Evolutionary conservation across 2,888 invertebrate genomes (phyloP), one percentile per base, ranked within the genome.

Genomic region (Eupithecia centaureata): DNA sequence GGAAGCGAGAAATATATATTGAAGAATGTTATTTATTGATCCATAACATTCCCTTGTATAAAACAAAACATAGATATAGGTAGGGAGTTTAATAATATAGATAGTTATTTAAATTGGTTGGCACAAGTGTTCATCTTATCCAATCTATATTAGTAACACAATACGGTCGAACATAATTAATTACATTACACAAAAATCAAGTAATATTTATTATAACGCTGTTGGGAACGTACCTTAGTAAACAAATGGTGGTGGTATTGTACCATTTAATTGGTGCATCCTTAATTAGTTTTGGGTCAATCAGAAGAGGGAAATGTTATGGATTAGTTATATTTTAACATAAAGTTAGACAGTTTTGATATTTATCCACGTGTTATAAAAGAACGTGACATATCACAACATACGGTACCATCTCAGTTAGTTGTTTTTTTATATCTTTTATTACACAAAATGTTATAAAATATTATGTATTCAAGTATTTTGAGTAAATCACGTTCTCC

Each of bases 301-400:
- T 87, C 88, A 88, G 88, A 91, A 90, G 90, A 90, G 90, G 92
- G 93, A 93, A 93, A 93, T 92, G 92, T 93, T 92, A 93, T 93
- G 93, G 91, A 93, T 93, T 93, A 93, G 93, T 93, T 88, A 90
- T 87, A 90, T 86, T 86, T 86, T 82, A 81, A 86, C 85, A 89
- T 82, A 85, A 81, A 86, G 82, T 76, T 76, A 76, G 73, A 76
- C 78, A 76, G 73, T 56, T 35, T 84, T 79, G 83, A 80, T 75
- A 81, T 81, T 72, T 76, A 82, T 72, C 67, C 79, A 76, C 80
- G 85, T 83, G 87, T 82, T 76, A 58, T 83, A 83, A 82, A 84
- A 82, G 85, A 86, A 86, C 84, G 83, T 82, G 85, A 51, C 42
- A 28, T n/a, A 18, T 18, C 2, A 42, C 33, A n/a, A 8, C 5